Evolutionary conservation across 1,140 invertebrate species (phyloP), one percentile per base, ranked within the genome.

Genomic region (Brachionus asplanchnoidis): DNA sequence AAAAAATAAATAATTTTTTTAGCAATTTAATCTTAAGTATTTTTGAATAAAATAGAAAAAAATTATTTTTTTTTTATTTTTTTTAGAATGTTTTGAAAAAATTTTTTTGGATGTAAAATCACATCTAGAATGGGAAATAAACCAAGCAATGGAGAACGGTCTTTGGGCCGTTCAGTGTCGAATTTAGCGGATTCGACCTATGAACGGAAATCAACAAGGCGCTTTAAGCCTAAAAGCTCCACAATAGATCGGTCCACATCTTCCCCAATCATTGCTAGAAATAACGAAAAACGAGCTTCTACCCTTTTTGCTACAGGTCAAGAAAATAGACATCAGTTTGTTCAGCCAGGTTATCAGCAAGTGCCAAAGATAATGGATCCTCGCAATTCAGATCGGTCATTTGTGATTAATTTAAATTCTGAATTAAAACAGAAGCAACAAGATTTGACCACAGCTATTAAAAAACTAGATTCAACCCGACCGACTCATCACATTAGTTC

Each of bases 61-160:
- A 53, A 53, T 4, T 53, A 8, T 2, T 9, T 60, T 23, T 20
- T 8, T 60, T 60, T 26, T 6, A 60, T 11, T 20, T 20, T 60
- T 26, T 20, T 60, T 23, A 60, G 9, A 7, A 60, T 60, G 53
- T 23, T 60, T 60, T 60, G 20, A 60, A 20, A 7, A 20, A 8
- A 1, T 3, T 46, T 12, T 46, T 8, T 6, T 3, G 17, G 7
- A 20, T 7, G 9, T 20, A 3, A 20, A 20, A 20, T 60, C 17
- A 20, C 53, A 20, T 60, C 53, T 60, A 78, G 28, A 82, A 82
- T 82, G 79, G 79, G 79, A 26, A 82, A 82, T 68, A 82, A 82
- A 20, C 79, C 56, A 23, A 44, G 50, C 7, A 77, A 12, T 23
- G 8, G 2, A 20, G 26, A 36, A 26, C 17, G 17, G 11, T 46